These are phyloP conservation scores for Aphelinus certus DNA, from an alignment of 1,140 invertebrate species.

Conservation along the genomic window DNA sequence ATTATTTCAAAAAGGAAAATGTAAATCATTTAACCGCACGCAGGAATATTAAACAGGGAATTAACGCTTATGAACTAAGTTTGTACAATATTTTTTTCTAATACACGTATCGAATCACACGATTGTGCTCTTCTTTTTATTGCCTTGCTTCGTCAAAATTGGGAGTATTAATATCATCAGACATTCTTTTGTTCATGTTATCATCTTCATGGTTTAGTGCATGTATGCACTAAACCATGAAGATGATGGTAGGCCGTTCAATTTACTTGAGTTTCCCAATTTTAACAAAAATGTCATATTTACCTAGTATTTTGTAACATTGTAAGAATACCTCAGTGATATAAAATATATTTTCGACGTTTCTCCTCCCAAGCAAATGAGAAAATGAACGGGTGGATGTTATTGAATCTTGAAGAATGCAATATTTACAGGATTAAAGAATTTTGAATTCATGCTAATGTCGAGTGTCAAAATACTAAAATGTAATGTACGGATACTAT, in stretches of 20 bases:
- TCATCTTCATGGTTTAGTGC: no score
- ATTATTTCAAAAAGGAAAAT: conserved; percentile 1
- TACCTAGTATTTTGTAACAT: no score
- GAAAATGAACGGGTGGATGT: conserved; percentile 18
- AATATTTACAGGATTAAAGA: conserved; percentile 35
- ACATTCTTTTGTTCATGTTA: conserved; percentile 9
- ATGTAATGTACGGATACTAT: no score
- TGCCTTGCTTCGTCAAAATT: conserved; percentile 28
- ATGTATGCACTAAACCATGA: background rate
- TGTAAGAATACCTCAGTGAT: no score
- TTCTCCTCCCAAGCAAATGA: conserved; percentile 14
- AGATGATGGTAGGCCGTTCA: no score
- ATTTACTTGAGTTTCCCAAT: conserved; percentile 36
- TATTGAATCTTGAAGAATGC: conserved; percentile 17
- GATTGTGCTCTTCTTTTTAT: background rate
- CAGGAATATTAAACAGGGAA: no score
- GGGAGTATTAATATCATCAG: background rate
- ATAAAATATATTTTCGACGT: no score
- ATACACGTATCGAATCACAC: background rate
- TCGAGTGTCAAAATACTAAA: no score
- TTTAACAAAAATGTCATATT: conserved; percentile 43
- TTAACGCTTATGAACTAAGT: conserved; percentile 26
- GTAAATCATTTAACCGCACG: no score
- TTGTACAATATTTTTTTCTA: conserved; percentile 13
- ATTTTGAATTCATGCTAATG: background rate